Base-by-base conservation (phyloP, 2,888 invertebrate species). In the Drosophila nr. medialis region DNA sequence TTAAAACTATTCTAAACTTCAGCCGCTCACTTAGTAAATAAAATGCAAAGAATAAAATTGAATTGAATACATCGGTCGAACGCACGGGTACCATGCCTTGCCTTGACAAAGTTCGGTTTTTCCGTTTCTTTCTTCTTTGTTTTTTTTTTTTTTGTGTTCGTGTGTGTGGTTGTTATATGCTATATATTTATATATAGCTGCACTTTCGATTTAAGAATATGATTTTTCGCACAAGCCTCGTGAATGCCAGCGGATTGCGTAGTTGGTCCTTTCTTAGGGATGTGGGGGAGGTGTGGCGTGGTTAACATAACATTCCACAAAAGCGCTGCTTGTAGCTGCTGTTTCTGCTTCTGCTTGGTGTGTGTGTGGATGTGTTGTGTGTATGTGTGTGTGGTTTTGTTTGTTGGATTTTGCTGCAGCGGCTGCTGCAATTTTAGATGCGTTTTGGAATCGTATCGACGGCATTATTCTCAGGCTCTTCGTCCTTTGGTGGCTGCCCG, bases 401-500 rank as follows among this genome's bases (percentile, higher is more conserved):
- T 55, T 75, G 38, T 67, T 40, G 32, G 27, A 30, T 45, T 63
- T 71, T 61, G 21, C 48, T 64, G 61, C 70, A 59, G 62, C 80
- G 71, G 64, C 67, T 63, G 68, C 75, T 69, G 79, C 65, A 71
- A 40, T 67, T 65, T 67, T 90, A 91, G 75, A 89, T 83, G 73
- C 91, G 83, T 77, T 91, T 91, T 78, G 91, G 91, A 86, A 90
- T 86, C 76, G 90, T 86, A 65, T 89, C 91, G 83, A 84, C 83
- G 71, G 85, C 79, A 87, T 90, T 91, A 66, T 91, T 89, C 78
- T 91, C 91, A 77, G 90, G 91, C 81, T 92, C 92, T 76, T 92
- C 92, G 75, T 92, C 92, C 91, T 92, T 92, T 69, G 90, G 92
- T 80, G 89, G 90, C 74, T 90, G 90, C 75, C 91, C 91, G 77